Percentiles rank a stretch among this genome's conserved stretches.
phyloP scores from a whole-genome alignment of 1,140 invertebrate species.

The Drosophila sp. region DNA sequence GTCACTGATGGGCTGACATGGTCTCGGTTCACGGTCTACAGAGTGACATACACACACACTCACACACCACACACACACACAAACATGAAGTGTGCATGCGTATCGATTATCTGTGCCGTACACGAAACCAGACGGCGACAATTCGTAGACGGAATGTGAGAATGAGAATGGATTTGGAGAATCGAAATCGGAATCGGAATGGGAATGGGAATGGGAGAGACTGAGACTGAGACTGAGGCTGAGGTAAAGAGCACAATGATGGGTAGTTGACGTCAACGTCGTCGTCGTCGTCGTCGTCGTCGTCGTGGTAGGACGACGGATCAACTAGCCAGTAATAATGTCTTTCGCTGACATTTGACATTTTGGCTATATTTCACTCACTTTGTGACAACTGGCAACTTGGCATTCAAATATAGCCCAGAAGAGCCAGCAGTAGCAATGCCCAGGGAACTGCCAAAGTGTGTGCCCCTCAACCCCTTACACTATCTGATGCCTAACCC shows the following conservation, averaged over 20 bases:
- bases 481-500: background rate
- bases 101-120: conserved; percentile 71
- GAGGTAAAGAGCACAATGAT: conserved; percentile 16
- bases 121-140: conserved; percentile 65
- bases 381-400: conserved; percentile 81
- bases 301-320: conserved; percentile 46
- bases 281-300: conserved; percentile 1
- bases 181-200: too few relatives aligned
- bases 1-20: conserved; percentile 8
- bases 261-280: conserved; percentile 5
- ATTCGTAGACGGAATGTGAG: conserved; percentile 53
- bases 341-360: conserved; percentile 83
- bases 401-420: conserved; percentile 79
- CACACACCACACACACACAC: conserved; percentile 10
- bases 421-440: background rate
- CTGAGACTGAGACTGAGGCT: background rate
- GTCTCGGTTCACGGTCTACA: conserved; percentile 2
- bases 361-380: conserved; percentile 83
- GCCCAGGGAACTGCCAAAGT: conserved; percentile 6
- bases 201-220: background rate
- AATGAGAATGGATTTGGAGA: conserved; percentile 16
- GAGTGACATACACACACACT: background rate
- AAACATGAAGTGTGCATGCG: conserved; percentile 44
- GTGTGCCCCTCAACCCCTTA: background rate
- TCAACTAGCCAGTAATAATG: conserved; percentile 83